Evolutionary conservation across 1,140 invertebrate species (phyloP).

Genomic region (Drosophila pruinosa): DNA sequence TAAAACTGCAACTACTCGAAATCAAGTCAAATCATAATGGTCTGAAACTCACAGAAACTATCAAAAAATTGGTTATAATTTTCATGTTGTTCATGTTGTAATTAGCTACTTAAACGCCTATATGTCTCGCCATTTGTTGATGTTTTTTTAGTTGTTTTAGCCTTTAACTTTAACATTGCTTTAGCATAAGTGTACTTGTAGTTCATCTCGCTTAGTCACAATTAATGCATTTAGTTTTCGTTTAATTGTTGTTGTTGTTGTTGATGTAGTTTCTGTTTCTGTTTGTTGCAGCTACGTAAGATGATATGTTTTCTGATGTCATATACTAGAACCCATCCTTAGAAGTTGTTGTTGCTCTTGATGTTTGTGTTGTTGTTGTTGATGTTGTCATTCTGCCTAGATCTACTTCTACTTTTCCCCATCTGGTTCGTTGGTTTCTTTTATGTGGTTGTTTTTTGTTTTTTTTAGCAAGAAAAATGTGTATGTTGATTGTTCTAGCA

Average conservation of each 20-base stretch:
- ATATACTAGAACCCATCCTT: constrained; percentile 42
- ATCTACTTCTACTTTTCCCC: constrained; percentile 13
- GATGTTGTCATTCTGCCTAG: constrained; percentile 8
- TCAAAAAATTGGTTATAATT: neutral
- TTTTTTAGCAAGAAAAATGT: constrained; percentile 63
- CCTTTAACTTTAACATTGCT: constrained; percentile 52
- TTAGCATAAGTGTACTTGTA: constrained; percentile 61
- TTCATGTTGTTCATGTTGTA: constrained; percentile 12
- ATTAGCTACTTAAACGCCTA: constrained; percentile 47
- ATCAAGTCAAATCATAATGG: neutral
- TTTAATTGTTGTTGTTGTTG: constrained; percentile 9
- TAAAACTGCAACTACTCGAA: constrained; percentile 17
- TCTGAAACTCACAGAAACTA: neutral
- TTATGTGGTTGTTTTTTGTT: constrained; percentile 6
- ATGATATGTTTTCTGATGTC: constrained; percentile 79
- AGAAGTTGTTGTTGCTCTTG: neutral
- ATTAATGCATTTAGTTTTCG: constrained; percentile 28
- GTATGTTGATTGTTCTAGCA: constrained; percentile 80
- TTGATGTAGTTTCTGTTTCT: constrained; percentile 21
- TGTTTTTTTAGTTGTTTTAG: constrained; percentile 36
- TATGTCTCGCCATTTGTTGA: constrained; percentile 38
- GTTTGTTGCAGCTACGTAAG: constrained; percentile 64
- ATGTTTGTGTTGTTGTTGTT: constrained; percentile 21
- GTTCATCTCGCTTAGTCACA: constrained; percentile 59
- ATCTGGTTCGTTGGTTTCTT: constrained; percentile 49